These are phyloP conservation scores for Philhelius pedissequus DNA, from an alignment of 2,888 invertebrate genomes.

Conservation along the genomic window DNA sequence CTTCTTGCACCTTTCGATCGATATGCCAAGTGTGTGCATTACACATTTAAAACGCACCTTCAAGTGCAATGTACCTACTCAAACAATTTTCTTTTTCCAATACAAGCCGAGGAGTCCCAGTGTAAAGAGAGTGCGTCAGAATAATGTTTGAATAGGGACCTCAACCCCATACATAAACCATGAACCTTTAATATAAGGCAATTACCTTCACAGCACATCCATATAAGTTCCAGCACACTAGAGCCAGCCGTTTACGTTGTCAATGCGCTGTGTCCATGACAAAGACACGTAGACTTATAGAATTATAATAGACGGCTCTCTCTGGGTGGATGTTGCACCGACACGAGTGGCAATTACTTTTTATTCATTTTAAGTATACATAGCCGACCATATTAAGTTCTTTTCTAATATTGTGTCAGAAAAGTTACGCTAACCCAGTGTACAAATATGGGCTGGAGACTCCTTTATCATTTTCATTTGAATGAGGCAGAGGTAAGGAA, in stretches of 20 bases:
- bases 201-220: background rate
- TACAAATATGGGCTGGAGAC: background rate
- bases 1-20: background rate
- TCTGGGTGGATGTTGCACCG: background rate
- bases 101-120: background rate
- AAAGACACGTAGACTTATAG: slow-evolving; percentile 8
- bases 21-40: background rate
- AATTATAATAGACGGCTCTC: slow-evolving; percentile 3
- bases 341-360: slow-evolving; percentile 47
- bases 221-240: background rate
- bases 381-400: slow-evolving; percentile 13
- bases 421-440: background rate
- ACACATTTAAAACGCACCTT: background rate
- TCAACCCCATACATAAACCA: background rate
- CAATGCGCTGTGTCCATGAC: background rate
- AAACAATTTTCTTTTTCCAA: background rate
- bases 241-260: background rate
- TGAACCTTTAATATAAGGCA: slow-evolving; percentile 24
- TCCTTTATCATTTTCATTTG: background rate
- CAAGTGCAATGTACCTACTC: slow-evolving; percentile 13
- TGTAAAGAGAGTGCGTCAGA: too few species aligned
- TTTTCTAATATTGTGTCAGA: slow-evolving; percentile 3
- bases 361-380: slow-evolving; percentile 7
- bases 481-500: background rate
- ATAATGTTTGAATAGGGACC: background rate